These are phyloP conservation scores for Tinea pellionella DNA, from an alignment of 2,888 invertebrate species.

Conservation along the genomic window DNA sequence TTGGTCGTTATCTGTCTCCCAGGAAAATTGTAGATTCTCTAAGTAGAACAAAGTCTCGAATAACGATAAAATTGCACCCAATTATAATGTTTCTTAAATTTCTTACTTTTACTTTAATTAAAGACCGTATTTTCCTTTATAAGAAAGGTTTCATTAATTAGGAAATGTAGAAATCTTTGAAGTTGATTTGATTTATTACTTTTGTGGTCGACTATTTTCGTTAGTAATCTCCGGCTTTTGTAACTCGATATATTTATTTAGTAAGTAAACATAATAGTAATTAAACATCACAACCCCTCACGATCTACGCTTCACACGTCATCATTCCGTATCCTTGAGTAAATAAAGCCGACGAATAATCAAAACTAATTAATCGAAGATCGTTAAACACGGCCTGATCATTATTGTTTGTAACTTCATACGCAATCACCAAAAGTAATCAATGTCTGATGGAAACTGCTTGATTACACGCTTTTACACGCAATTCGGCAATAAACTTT, in stretches of 20 bases:
- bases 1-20: conserved; percentile 11
- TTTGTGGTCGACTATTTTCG: background rate
- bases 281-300: background rate
- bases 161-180: background rate
- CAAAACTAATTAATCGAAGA: conserved; percentile 6
- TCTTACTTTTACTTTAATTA: background rate
- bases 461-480: conserved; percentile 52
- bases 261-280: background rate
- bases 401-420: background rate
- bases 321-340: background rate
- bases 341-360: background rate
- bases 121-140: background rate
- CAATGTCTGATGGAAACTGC: conserved; percentile 54
- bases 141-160: background rate
- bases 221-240: background rate
- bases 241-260: background rate
- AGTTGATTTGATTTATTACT: background rate
- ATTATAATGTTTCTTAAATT: background rate
- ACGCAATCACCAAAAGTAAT: conserved; percentile 5
- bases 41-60: background rate
- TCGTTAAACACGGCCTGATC: background rate
- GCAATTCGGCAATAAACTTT: conserved; percentile 64
- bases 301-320: background rate
- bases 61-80: background rate
- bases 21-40: conserved; percentile 9